phyloP scores from a whole-genome alignment of 2,113 vertebrate species.

The Ibidorhyncha struthersii region DNA sequence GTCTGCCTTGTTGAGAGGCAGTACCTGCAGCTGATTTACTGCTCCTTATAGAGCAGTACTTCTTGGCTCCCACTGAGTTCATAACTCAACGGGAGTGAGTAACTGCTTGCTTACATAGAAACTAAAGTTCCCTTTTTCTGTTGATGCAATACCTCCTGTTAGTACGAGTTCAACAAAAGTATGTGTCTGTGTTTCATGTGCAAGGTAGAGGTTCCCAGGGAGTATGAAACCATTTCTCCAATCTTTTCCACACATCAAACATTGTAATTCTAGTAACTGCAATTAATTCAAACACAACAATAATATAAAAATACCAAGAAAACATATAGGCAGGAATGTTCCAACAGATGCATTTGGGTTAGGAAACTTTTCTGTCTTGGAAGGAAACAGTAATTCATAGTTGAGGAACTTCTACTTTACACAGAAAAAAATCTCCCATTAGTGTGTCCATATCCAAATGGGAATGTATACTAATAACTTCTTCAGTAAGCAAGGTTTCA shows the following conservation, averaged over 20 bases:
- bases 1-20: accelerated
- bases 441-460: background rate
- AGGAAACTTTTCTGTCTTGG: background rate
- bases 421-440: background rate
- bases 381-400: background rate
- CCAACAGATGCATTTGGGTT: background rate
- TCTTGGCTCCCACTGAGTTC: background rate
- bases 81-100: background rate
- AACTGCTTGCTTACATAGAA: background rate
- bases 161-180: background rate
- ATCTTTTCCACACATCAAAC: background rate
- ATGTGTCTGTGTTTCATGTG: background rate
- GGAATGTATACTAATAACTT: background rate
- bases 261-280: background rate
- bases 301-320: background rate
- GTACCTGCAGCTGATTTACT: background rate
- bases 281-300: background rate
- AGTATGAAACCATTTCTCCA: background rate
- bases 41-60: background rate
- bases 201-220: background rate
- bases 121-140: background rate
- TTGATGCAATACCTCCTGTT: background rate
- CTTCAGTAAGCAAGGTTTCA: background rate
- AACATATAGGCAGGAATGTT: background rate
- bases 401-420: background rate